Conservation (phyloP, 2,113 vertebrate species). For the Crypturellus undulatus region DNA sequence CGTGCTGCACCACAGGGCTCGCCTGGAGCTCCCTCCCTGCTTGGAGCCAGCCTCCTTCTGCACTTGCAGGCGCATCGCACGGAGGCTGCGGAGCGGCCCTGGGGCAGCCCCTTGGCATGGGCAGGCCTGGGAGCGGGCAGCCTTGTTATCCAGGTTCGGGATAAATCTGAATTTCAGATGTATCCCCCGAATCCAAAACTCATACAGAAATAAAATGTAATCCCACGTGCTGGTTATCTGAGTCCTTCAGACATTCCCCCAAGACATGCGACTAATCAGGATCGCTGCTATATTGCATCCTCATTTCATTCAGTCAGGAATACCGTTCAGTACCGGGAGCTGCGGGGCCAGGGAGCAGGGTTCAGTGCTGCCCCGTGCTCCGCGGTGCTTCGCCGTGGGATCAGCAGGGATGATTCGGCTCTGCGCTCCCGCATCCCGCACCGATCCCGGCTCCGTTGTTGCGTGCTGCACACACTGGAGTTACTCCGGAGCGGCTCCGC, state of each 20-base stretch:
- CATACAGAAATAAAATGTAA: constrained; percentile 3
- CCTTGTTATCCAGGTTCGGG: background rate
- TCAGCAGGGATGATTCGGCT: background rate
- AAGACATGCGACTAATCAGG: constrained; percentile 1
- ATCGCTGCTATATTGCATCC: background rate
- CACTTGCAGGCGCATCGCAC: no score
- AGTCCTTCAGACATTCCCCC: constrained; percentile 40
- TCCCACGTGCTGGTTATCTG: constrained; percentile 36
- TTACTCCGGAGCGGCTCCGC: no score
- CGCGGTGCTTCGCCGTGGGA: background rate
- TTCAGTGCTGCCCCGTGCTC: background rate
- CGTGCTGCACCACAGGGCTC: no score
- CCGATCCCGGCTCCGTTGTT: no score
- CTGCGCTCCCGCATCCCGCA: background rate
- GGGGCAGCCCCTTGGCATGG: background rate
- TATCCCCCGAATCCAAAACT: background rate
- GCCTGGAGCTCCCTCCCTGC: no score
- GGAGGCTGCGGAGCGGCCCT: background rate
- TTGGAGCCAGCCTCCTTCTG: no score
- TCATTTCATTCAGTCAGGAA: constrained; percentile 19
- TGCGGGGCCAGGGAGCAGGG: background rate
- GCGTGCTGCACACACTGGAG: no score
- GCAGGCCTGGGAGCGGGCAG: background rate
- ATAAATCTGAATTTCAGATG: background rate
- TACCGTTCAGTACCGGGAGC: background rate